A percentile compares a stretch with the other conserved stretches of the same genome.
Evolutionary conservation across 2,888 invertebrate genomes (phyloP).

Genomic region (Drosophila monieri): DNA sequence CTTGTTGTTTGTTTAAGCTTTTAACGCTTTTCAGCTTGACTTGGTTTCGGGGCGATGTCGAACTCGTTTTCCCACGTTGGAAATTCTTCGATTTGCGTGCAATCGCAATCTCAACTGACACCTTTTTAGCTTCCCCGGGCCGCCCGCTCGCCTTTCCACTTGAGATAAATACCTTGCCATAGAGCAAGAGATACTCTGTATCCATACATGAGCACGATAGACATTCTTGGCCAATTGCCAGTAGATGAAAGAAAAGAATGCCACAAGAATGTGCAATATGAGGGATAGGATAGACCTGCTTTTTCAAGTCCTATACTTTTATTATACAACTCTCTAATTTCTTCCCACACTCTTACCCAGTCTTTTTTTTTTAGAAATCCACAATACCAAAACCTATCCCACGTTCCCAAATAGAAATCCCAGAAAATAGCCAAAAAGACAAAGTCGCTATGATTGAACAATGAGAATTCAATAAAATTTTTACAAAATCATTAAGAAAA

Average conservation of each 20-base stretch:
- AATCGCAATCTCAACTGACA: slow-evolving; percentile 75
- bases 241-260: slow-evolving; percentile 7
- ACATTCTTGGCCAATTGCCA: slow-evolving; percentile 23
- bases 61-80: slow-evolving; percentile 78
- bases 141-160: slow-evolving; percentile 23
- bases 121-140: slow-evolving; percentile 40
- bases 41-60: slow-evolving; percentile 66
- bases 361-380: slow-evolving; percentile 19
- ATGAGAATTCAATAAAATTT: slow-evolving; percentile 54
- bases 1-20: slow-evolving; percentile 67
- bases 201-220: slow-evolving; percentile 12
- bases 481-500: slow-evolving; percentile 70
- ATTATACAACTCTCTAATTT: slow-evolving; percentile 16
- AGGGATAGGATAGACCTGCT: neutral
- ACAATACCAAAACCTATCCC: slow-evolving; percentile 48
- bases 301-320: neutral
- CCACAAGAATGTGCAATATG: neutral
- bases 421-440: slow-evolving; percentile 21
- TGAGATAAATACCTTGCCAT: slow-evolving; percentile 29
- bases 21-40: slow-evolving; percentile 70
- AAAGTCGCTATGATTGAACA: slow-evolving; percentile 40
- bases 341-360: slow-evolving; percentile 25
- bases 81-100: slow-evolving; percentile 79
- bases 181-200: slow-evolving; percentile 8
- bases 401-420: slow-evolving; percentile 61